phyloP scores from a whole-genome alignment of 2,797 vertebrate genomes.

The Myotis findleyi region DNA sequence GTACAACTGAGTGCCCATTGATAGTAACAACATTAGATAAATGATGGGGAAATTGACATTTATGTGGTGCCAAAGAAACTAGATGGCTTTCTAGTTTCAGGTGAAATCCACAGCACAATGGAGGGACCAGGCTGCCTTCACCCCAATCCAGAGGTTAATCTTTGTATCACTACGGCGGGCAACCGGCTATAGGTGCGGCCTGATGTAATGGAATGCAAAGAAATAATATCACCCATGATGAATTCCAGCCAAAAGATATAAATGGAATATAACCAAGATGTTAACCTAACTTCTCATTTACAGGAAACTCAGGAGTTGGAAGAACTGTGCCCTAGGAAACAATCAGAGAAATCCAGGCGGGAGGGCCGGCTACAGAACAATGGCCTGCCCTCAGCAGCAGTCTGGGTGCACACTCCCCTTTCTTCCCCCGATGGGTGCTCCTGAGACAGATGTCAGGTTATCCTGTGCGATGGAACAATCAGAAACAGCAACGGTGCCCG shows the following conservation, averaged over 20 bases:
- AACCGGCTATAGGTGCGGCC: not conserved
- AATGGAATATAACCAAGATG: not conserved
- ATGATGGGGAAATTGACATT: not conserved
- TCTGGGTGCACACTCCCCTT: not conserved
- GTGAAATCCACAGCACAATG: not conserved
- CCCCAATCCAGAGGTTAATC: not conserved
- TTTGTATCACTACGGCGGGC: not conserved
- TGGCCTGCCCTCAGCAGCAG: not conserved
- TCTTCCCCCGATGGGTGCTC: not conserved
- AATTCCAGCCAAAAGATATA: not conserved
- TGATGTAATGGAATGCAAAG: not conserved
- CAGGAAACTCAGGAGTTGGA: not conserved
- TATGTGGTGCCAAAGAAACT: not conserved
- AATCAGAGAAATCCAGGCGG: not conserved
- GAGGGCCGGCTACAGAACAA: not conserved
- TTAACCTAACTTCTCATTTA: not conserved
- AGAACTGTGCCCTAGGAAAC: not conserved
- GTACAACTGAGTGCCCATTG: not conserved
- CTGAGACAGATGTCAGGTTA: not conserved
- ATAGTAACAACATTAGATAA: not conserved
- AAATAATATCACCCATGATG: not conserved
- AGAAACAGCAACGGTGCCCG: not conserved
- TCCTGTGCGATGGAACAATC: not conserved
- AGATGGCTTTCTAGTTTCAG: conserved; percentile 21
- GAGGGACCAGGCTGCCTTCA: not conserved